Evolutionary conservation across 2,113 vertebrate species (phyloP).

Genomic region (Tretioscincus oriximinensis): DNA sequence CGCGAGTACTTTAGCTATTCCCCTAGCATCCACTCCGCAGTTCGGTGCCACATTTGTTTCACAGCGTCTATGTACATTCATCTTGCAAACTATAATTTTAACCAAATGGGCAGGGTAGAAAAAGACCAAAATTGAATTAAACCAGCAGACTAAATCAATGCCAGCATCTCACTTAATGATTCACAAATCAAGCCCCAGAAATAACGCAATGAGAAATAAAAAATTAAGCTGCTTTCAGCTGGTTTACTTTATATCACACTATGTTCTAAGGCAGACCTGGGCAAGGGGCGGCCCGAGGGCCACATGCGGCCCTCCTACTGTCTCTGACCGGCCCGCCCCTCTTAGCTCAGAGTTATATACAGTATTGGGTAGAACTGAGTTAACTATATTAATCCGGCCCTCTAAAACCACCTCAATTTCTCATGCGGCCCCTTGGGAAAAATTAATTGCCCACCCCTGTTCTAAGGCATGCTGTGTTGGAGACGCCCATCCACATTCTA

Average conservation of each 20-base stretch:
- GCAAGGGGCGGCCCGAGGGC: too few species aligned
- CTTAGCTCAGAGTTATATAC: too few species aligned
- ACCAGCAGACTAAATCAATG: not conserved
- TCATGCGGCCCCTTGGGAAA: too few species aligned
- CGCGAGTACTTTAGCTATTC: constrained; percentile 94
- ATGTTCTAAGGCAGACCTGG: not conserved
- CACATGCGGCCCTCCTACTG: too few species aligned
- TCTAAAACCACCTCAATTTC: too few species aligned
- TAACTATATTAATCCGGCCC: too few species aligned
- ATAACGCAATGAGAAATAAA: not conserved
- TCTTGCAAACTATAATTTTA: constrained; percentile 89
- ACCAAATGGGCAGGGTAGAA: not conserved
- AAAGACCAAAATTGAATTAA: not conserved
- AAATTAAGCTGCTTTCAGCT: not conserved
- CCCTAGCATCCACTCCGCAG: constrained; percentile 95
- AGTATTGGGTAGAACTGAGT: too few species aligned
- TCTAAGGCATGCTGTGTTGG: not conserved
- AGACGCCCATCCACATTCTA: too few species aligned
- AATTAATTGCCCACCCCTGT: too few species aligned
- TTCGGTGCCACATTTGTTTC: constrained; percentile 96
- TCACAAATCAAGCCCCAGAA: not conserved
- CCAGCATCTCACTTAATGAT: not conserved
- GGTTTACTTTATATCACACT: not conserved
- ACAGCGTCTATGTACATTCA: constrained; percentile 97
- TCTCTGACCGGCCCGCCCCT: too few species aligned